These are phyloP conservation scores for Erynnis tages DNA, from an alignment of 2,888 invertebrate species.

Conservation along the genomic window DNA sequence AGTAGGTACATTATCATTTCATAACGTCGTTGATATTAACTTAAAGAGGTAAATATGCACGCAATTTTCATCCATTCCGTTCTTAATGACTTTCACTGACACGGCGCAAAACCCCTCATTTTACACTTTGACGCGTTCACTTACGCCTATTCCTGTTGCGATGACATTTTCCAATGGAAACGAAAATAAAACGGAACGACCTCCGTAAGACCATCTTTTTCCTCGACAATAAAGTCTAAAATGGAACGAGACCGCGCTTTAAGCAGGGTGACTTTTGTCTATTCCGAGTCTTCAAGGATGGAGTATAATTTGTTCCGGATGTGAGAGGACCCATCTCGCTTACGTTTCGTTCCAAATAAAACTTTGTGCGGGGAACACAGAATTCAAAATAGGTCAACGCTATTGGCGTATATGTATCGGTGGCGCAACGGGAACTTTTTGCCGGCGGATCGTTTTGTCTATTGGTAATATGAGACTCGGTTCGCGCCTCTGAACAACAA, in stretches of 20 bases:
- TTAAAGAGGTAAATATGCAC: constrained; percentile 75
- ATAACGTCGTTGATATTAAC: constrained; percentile 71
- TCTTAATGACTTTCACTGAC: constrained; percentile 81
- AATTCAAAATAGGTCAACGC: constrained; percentile 40
- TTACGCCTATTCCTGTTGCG: constrained; percentile 73
- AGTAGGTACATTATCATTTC: constrained; percentile 65
- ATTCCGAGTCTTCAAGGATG: constrained; percentile 74
- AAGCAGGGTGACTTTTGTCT: constrained; percentile 72
- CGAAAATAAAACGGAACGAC: constrained; percentile 47
- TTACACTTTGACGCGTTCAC: constrained; percentile 82
- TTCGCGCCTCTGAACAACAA: constrained; percentile 75
- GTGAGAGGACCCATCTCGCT: constrained; percentile 49
- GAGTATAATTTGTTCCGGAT: constrained; percentile 57
- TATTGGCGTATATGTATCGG: constrained; percentile 36
- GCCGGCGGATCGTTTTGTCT: constrained; percentile 65
- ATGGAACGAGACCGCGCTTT: constrained; percentile 41
- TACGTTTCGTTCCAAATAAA: constrained; percentile 40
- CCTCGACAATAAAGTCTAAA: constrained; percentile 53
- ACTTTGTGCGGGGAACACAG: constrained; percentile 44
- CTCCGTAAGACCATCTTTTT: constrained; percentile 43
- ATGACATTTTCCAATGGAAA: constrained; percentile 74
- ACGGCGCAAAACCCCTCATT: constrained; percentile 78
- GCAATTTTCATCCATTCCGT: constrained; percentile 79
- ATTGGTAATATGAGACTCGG: constrained; percentile 75
- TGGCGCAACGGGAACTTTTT: constrained; percentile 40